phyloP scores from a whole-genome alignment of 2,113 vertebrate species.

The rat (Rattus norvegicus) region GRCr8 NC_086032.1:99935501-99936000 shows the following conservation, averaged over 20 bases:
- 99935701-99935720: not conserved
- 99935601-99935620: not conserved
- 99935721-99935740: not conserved
- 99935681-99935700: not conserved
- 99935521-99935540: slow-evolving; percentile 22
- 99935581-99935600: not conserved
- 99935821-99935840: not conserved
- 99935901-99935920: not conserved
- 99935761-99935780: not conserved
- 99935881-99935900: slow-evolving; percentile 16
- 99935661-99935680: not conserved
- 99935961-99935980: not conserved
- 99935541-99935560: slow-evolving; percentile 4
- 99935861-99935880: not conserved
- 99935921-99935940: slow-evolving; percentile 43
- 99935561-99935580: slow-evolving; percentile 29
- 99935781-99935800: not conserved
- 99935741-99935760: not conserved
- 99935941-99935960: not conserved
- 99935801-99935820: not conserved
- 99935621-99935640: not conserved
- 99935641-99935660: not conserved
- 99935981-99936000: not conserved
- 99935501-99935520: slow-evolving; percentile 11
- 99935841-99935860: not conserved